A percentile compares a stretch with the other conserved stretches of the same genome.
Evolutionary conservation across 2,113 vertebrate genomes (phyloP).

Genomic region (Hippotragus niger): DNA sequence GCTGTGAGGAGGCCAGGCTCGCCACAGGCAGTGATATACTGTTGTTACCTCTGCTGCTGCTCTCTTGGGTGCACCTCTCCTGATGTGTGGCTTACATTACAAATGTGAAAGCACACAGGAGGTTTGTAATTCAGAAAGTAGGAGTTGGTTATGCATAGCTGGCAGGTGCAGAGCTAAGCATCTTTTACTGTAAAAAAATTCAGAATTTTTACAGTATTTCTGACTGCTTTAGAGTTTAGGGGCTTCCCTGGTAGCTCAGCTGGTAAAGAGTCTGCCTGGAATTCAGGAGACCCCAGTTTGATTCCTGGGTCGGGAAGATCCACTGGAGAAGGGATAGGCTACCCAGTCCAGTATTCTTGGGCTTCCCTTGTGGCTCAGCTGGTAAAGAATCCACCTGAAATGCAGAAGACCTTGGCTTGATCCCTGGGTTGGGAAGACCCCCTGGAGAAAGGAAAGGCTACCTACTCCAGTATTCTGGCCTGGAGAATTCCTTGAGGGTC

Average conservation of each 20-base stretch:
- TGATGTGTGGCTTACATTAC: not conserved
- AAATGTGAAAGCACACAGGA: not conserved
- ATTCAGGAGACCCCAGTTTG: not conserved
- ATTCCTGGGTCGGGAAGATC: not conserved
- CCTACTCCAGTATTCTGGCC: not conserved
- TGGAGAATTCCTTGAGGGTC: not conserved
- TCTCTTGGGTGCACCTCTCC: not conserved
- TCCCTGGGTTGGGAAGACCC: not conserved
- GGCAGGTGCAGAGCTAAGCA: not conserved
- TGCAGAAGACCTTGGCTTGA: not conserved
- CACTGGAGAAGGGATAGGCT: not conserved
- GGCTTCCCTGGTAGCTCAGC: not conserved
- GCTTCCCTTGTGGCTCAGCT: not conserved
- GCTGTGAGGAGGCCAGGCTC: not conserved
- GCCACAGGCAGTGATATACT: not conserved
- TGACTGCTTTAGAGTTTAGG: not conserved
- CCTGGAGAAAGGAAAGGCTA: not conserved
- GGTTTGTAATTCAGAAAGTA: not conserved
- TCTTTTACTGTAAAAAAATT: not conserved
- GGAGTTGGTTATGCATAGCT: not conserved
- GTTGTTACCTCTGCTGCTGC: not conserved
- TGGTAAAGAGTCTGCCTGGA: not conserved
- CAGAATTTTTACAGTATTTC: not conserved
- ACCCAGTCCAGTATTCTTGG: not conserved
- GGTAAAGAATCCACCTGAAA: not conserved